Evolutionary conservation across 1,140 invertebrate species (phyloP).

Genomic region (Polyergus mexicanus): DNA sequence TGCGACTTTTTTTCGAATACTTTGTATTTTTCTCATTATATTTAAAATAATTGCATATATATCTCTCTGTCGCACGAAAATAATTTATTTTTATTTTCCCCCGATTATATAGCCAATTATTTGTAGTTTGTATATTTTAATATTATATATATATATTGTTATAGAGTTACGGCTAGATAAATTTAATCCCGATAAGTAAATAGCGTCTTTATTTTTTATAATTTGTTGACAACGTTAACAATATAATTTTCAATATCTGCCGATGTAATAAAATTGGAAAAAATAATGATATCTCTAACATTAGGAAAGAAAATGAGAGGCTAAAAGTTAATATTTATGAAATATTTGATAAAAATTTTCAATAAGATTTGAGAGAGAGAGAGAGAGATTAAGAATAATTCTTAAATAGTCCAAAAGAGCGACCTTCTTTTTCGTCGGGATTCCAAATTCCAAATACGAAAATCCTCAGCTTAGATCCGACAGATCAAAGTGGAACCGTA

Average conservation of each 20-base stretch:
- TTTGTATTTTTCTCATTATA: not conserved
- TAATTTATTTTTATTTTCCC: not conserved
- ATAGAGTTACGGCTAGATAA: too few relatives aligned
- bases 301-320: not conserved
- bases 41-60: not conserved
- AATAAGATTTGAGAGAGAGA: not conserved
- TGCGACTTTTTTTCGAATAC: slow-evolving; percentile 7
- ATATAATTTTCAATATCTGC: not conserved
- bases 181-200: not conserved
- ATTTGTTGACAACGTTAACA: not conserved
- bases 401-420: not conserved
- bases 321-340: not conserved
- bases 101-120: not conserved
- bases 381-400: not conserved
- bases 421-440: not conserved
- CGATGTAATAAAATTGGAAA: not conserved
- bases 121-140: not conserved
- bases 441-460: slow-evolving; percentile 39
- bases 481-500: slow-evolving; percentile 56
- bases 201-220: not conserved
- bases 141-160: too few relatives aligned
- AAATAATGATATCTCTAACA: not conserved
- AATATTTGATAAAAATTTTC: slow-evolving; percentile 11
- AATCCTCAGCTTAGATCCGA: slow-evolving; percentile 43
- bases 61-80: not conserved